Evolutionary conservation across 2,888 invertebrate genomes (phyloP), one percentile per base, ranked within the genome.

Genomic region (Synanthedon andrenaeformis): DNA sequence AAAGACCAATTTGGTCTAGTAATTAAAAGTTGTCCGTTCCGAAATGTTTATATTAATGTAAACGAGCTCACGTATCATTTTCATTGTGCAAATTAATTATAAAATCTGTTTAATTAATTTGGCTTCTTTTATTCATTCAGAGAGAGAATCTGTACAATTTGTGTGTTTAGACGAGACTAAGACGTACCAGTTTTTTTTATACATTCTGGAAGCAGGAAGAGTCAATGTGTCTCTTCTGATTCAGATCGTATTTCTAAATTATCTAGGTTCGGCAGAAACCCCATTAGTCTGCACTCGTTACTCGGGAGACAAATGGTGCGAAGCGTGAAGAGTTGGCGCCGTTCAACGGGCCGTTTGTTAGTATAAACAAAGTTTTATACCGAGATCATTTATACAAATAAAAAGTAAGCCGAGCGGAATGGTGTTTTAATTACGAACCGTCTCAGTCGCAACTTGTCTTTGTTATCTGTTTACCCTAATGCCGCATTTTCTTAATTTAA

Each of bases 201-300:
- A 35, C 3, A 35, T 35, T 35, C 35, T 35, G 10, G 35, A 35
- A 35, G 3, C 35, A 35, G 23, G 23, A 23, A 23, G 23, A 23
- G 23, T 23, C 5, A 23, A 23, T 23, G 23, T 23, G 5, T 23
- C 4, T 23, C n/a, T 42, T 42, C 42, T 42, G 13, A n/a, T 42
- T 42, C n/a, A 12, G 12, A 68, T 69, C 73, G 72, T 79, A 77
- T 78, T 77, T 79, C 74, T 75, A 76, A 76, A 79, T 76, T 76
- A 75, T 69, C 66, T 62, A 69, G 68, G 67, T 74, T 73, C 62
- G 67, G 45, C 45, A 61, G 60, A 60, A 64, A 66, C 62, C 58
- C 73, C 72, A 77, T 76, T 79, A 76, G 70, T 71, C 64, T 55
- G 61, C 58, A 65, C 70, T 76, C 70, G 73, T 76, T 76, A 73